Base-by-base conservation (phyloP, 2,797 vertebrate genomes). In the Eulemur mongoz region DNA sequence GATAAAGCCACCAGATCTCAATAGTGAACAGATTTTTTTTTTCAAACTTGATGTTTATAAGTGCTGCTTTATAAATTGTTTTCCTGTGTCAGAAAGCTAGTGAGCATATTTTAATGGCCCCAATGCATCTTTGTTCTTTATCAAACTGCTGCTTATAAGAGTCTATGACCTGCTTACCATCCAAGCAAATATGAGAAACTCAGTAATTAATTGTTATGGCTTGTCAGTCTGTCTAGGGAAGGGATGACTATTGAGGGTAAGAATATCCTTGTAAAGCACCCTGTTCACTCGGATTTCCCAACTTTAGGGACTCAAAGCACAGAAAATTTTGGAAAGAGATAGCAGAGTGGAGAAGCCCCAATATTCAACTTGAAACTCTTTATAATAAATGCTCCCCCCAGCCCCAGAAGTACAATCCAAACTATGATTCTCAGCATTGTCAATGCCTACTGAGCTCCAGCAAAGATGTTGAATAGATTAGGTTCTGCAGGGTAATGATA, bases 101-200 rank as follows among this genome's bases (percentile, higher is more conserved):
- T 70, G 54, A 88, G n/a, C 38, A 27, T 84, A 61, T 81, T 91
- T 93, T n/a, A 92, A 3, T 40, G 48, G 17, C 43, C 40, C 20
- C n/a, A 50, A 0, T 12, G n/a, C 12, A 38, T 35, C 65, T 78
- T 30, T 63, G 17, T 57, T 95, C 50, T 57, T 59, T 25, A 81
- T 30, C 18, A 40, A 59, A 61, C 8, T 89, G 35, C 23, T 86
- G 6, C 78, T 93, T 98, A 97, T 67, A 83, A 95, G 85, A 89
- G 81, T 54, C n/a, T 89, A 95, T 92, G 97, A 89, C 79, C 94
- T 98, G 83, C 93, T 97, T 97, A 96, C 82, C 32, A 91, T 92
- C 96, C 73, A 94, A 32, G 38, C 15, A 93, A 93, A 35, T 73
- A 79, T 69, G 57, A 93, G 75, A 94, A 83, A 57, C 57, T 90